Base-by-base conservation (phyloP, 2,113 vertebrate genomes). In the Passer montanus region DNA sequence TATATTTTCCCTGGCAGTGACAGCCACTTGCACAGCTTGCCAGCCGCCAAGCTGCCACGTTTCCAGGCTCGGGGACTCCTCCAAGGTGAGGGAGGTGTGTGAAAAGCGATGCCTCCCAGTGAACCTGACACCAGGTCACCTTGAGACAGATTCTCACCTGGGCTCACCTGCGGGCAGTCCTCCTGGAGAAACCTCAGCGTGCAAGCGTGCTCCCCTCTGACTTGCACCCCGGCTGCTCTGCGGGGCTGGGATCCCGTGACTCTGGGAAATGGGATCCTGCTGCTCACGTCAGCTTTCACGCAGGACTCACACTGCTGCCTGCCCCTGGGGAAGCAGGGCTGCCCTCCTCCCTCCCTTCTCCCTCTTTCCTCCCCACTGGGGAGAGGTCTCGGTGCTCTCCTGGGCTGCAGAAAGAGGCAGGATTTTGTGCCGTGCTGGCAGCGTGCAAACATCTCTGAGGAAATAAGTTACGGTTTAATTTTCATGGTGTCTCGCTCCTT, bases 361-460 rank as follows among this genome's bases (percentile, higher is more conserved):
- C 1, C 1, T 3, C 35, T 59, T 59, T 37, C 58, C 59, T 68
- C 20, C 37, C 20, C 17, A 0, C 24, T 0, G 2, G 3, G 7
- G 2, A 6, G 15, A 6, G 7, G 35, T 1, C 20, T 35, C 16
- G 0, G 4, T 2, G 60, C 43, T 55, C 28, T 27, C 64, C 78
- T 26, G 37, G 31, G 58, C 83, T 30, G 67, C 37, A 77, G 49
- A 8, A 33, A 64, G 52, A 47, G 47, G 52, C 89, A 91, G 90
- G 41, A 9, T 33, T 20, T 28, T 30, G 31, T 55, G 73, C 53
- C 53, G 6, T 0, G 10, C 59, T 62, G 60, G 46, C 76, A 73
- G 73, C n/a, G 3, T 24, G 62, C 31, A 59, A 50, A n/a, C 56
- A 9, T 7, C 69, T 18, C 84, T 35, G 33, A 73, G 89, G 46